phyloP scores from a whole-genome alignment of 2,797 vertebrate genomes.

The Prunella strophiata region DNA sequence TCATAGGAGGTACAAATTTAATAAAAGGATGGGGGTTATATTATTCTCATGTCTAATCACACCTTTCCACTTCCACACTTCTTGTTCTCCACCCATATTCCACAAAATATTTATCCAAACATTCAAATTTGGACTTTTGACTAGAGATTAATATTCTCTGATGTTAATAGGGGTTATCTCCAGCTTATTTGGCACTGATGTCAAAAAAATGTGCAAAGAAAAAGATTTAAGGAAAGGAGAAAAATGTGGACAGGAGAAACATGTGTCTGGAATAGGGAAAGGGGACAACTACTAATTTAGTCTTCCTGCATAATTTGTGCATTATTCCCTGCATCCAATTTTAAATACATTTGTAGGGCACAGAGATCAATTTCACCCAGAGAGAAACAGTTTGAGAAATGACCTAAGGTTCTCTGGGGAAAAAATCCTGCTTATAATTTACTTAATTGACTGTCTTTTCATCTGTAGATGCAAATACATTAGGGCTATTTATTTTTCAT shows the following conservation, averaged over 20 bases:
- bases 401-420: neutral
- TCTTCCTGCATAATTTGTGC: neutral
- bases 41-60: neutral
- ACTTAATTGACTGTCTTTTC: neutral
- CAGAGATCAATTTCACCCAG: neutral
- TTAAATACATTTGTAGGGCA: conserved; percentile 12
- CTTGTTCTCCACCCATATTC: neutral
- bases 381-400: neutral
- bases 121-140: neutral
- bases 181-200: neutral
- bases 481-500: neutral
- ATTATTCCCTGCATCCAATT: neutral
- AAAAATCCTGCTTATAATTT: neutral
- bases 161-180: neutral
- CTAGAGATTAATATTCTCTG: neutral
- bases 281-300: neutral
- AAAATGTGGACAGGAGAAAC: neutral
- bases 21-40: neutral
- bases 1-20: neutral
- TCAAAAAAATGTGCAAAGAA: neutral
- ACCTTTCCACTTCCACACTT: neutral
- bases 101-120: neutral
- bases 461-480: neutral
- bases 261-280: neutral
- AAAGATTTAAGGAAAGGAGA: neutral